A percentile compares a stretch with the other conserved stretches of the same genome.
Evolutionary conservation across 2,888 invertebrate species (phyloP).

Genomic region (Boloria euphrosyne): DNA sequence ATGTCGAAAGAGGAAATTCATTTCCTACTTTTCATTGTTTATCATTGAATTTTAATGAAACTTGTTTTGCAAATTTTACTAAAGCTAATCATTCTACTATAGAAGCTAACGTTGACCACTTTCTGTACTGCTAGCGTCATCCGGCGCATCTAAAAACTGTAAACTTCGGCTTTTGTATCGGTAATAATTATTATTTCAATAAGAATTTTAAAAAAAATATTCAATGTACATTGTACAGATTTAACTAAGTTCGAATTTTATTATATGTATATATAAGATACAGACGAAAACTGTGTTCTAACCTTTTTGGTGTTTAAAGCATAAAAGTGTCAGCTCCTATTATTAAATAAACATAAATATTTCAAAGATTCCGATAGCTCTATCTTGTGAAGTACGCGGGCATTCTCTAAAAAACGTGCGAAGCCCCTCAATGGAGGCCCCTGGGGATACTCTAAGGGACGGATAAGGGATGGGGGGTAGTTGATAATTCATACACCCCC

Average conservation of each 20-base stretch:
- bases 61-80: conserved; percentile 7
- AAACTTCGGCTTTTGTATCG: too few species aligned
- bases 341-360: conserved; percentile 11
- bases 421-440: conserved; percentile 11
- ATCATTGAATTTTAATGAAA: conserved; percentile 1
- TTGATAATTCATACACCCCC: conserved; percentile 33
- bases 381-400: conserved; percentile 2
- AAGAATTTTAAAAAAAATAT: too few species aligned
- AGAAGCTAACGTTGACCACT: too few species aligned
- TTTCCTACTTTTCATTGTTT: neutral
- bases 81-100: neutral
- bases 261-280: too few species aligned
- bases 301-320: neutral
- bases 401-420: conserved; percentile 10
- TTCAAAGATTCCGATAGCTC: neutral
- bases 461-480: conserved; percentile 19
- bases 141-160: too few species aligned
- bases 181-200: too few species aligned
- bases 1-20: conserved; percentile 20
- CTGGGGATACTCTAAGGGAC: conserved; percentile 10
- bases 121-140: too few species aligned
- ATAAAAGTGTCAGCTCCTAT: neutral
- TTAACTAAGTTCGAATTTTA: too few species aligned
- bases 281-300: too few species aligned
- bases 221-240: too few species aligned